Evolutionary conservation across 2,888 invertebrate genomes (phyloP), one percentile per base, ranked within the genome.

Genomic region (Heliconius sara): DNA sequence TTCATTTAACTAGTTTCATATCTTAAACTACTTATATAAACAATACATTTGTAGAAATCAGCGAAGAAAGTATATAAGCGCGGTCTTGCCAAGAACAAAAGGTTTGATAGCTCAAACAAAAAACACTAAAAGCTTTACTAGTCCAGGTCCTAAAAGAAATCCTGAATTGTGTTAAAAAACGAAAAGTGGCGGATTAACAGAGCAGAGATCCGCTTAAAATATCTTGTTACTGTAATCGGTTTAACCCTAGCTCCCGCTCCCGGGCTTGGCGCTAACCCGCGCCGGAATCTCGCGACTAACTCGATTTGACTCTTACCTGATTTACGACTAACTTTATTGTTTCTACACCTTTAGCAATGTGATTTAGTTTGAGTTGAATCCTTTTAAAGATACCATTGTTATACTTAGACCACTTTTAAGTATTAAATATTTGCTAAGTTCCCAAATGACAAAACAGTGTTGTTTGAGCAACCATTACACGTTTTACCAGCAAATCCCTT

Each of bases 201-300:
- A 76, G 80, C 83, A 83, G 84, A 86, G 87, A 91, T 88, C 89
- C 89, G 89, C 90, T 92, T 89, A 91, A 91, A 92, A 91, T 92
- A 93, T 93, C 91, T 91, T 90, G 91, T 91, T 93, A 91, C 90
- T 85, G 90, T 93, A 93, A 94, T 92, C 91, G 91, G 92, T 92
- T 93, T 91, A 92, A 86, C 90, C 89, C 87, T 86, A 85, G 86
- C 88, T 87, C 86, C 86, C 88, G 85, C 88, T 86, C 86, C 86
- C 88, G 67, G 60, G 52, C 78, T 52, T 25, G 34, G 73, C 39
- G 57, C 67, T 68, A 63, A 16, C 73, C 84, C 85, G 86, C 74
- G 87, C 84, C 85, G 86, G 86, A 88, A 88, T 86, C 87, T 87
- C 88, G 81, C 84, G 86, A 83, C 83, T 85, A 85, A 89, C 88